A percentile compares a stretch with the other conserved stretches of the same genome.
Conservation (phyloP, 2,888 invertebrate species). For the Perizoma flavofasciatum region DNA sequence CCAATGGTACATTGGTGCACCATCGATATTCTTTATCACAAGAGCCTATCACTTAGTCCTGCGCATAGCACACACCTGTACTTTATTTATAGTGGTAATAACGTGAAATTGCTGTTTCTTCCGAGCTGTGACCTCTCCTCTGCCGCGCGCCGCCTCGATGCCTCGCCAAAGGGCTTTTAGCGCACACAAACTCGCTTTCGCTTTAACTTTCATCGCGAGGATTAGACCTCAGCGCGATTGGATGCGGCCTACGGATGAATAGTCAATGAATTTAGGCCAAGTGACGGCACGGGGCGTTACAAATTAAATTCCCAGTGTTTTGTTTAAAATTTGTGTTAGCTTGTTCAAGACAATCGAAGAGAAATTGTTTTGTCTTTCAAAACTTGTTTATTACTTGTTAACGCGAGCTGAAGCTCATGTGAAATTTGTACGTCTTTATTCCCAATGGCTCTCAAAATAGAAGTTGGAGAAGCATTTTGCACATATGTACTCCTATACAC, state of each 20-base stretch:
- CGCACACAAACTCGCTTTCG: conserved; percentile 65
- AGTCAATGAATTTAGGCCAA: conserved; percentile 71
- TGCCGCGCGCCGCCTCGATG: conserved; percentile 44
- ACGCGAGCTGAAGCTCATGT: conserved; percentile 35
- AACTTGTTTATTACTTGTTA: conserved; percentile 19
- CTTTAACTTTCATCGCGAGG: conserved; percentile 72
- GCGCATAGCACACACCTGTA: conserved; percentile 33
- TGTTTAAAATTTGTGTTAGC: conserved; percentile 27
- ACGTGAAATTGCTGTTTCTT: conserved; percentile 29
- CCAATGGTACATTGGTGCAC: too few species aligned
- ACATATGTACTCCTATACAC: conserved; percentile 19
- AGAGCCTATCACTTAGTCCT: conserved; percentile 19
- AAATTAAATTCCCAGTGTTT: conserved; percentile 40
- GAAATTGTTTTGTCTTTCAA: conserved; percentile 18
- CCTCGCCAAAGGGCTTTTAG: conserved; percentile 75
- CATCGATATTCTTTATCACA: conserved; percentile 16
- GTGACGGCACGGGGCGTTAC: conserved; percentile 44
- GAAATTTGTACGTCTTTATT: conserved; percentile 44
- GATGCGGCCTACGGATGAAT: conserved; percentile 68
- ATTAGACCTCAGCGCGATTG: conserved; percentile 67
- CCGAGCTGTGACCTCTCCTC: conserved; percentile 29
- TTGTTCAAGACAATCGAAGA: conserved; percentile 18
- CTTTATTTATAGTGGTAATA: conserved; percentile 33
- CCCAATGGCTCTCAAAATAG: conserved; percentile 53
- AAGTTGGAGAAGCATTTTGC: conserved; percentile 42